Evolutionary conservation across 2,888 invertebrate species (phyloP).

Genomic region (Elgonia sp.): DNA sequence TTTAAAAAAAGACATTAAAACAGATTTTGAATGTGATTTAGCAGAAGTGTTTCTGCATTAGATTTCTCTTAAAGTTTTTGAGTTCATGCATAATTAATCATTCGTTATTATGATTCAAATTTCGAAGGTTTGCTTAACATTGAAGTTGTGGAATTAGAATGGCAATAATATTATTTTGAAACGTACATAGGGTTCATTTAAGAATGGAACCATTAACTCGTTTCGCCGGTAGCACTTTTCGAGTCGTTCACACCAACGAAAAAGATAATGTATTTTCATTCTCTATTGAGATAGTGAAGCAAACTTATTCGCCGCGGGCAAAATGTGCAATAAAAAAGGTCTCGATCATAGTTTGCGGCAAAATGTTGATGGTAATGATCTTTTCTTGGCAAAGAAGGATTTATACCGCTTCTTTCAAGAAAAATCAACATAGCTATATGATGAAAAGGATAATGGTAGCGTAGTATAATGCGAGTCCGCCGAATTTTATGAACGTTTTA

Average conservation of each 20-base stretch:
- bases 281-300: constrained; percentile 62
- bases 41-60: not conserved
- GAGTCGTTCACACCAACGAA: constrained; percentile 55
- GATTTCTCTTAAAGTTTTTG: constrained; percentile 17
- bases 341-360: constrained; percentile 61
- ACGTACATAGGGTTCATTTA: constrained; percentile 26
- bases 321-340: constrained; percentile 62
- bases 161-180: constrained; percentile 48
- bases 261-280: constrained; percentile 71
- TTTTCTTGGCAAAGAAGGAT: constrained; percentile 52
- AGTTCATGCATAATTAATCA: constrained; percentile 56
- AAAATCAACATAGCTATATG: constrained; percentile 63
- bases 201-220: constrained; percentile 68
- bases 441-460: constrained; percentile 61
- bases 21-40: constrained; percentile 36
- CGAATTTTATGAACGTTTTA: constrained; percentile 41
- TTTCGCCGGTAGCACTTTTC: constrained; percentile 66
- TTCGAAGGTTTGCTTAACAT: constrained; percentile 42
- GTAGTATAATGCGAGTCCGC: constrained; percentile 28
- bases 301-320: constrained; percentile 65
- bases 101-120: constrained; percentile 59
- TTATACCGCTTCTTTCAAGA: constrained; percentile 54
- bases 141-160: constrained; percentile 40
- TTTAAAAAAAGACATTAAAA: not conserved
- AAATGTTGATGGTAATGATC: constrained; percentile 66